Evolutionary conservation across 2,888 invertebrate genomes (phyloP).

Genomic region (Sussaba pulchella): DNA sequence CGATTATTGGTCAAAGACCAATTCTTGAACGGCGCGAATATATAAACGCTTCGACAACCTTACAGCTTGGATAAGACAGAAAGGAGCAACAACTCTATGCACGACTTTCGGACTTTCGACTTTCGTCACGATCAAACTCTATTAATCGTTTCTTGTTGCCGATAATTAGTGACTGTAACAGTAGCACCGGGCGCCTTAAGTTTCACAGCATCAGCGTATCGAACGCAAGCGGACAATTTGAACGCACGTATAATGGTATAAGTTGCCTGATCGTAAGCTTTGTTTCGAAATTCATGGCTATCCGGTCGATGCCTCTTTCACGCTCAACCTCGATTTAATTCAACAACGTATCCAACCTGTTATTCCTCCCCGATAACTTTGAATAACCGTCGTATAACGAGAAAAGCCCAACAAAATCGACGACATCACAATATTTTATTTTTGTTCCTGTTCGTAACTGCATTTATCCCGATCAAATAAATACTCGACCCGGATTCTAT

Average conservation of each 20-base stretch:
- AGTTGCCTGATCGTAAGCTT: neutral
- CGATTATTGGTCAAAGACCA: no score
- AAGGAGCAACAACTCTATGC: constrained; percentile 2
- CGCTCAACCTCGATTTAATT: neutral
- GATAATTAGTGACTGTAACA: constrained; percentile 37
- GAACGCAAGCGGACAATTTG: neutral
- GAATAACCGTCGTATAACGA: no score
- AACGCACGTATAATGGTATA: neutral
- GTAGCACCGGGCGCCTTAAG: constrained; percentile 18
- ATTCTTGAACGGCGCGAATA: no score
- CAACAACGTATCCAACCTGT: neutral
- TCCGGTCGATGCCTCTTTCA: constrained; percentile 7
- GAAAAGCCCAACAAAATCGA: neutral
- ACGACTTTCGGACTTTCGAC: constrained; percentile 49
- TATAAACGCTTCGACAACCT: no score
- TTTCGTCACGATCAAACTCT: constrained; percentile 33
- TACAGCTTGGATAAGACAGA: no score
- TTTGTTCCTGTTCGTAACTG: neutral
- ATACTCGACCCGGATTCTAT: neutral
- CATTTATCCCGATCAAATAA: neutral
- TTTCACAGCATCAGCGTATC: constrained; percentile 26
- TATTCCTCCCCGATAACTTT: no score
- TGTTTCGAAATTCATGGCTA: neutral
- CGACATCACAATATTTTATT: neutral
- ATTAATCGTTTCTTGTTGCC: constrained; percentile 36